phyloP scores from a whole-genome alignment of 2,797 vertebrate genomes.

The Phaenicophaeus curvirostris region DNA sequence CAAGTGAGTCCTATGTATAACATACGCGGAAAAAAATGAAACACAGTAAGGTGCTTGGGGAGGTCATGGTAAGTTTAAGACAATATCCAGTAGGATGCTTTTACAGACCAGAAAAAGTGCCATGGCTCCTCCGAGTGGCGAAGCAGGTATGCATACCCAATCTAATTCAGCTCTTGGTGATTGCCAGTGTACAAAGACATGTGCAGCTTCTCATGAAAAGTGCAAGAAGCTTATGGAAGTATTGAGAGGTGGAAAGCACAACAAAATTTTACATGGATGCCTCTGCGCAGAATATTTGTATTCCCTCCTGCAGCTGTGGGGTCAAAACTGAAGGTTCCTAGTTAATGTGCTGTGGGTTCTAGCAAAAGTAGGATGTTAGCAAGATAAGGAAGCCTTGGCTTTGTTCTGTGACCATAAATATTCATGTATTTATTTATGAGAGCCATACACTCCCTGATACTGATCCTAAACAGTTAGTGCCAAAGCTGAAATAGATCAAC shows the following conservation, averaged over 20 bases:
- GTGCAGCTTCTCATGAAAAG: background rate
- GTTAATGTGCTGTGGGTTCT: background rate
- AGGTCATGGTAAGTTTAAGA: background rate
- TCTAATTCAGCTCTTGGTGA: background rate
- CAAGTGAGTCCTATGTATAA: background rate
- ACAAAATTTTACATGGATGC: background rate
- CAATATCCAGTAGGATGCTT: background rate
- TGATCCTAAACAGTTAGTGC: background rate
- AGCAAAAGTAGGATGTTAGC: background rate
- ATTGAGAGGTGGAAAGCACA: background rate
- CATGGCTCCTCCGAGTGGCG: fast-evolving
- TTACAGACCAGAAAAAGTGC: background rate
- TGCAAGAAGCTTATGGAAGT: background rate
- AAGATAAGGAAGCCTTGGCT: background rate
- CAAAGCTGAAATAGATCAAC: background rate
- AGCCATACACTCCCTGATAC: background rate
- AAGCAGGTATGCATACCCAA: background rate
- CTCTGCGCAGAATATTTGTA: background rate
- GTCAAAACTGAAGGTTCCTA: background rate
- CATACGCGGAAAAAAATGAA: background rate
- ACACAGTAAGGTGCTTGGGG: background rate
- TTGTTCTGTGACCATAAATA: background rate
- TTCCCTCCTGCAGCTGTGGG: background rate
- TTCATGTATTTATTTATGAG: background rate
- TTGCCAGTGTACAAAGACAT: fast-evolving